Base-by-base conservation (phyloP, 1,140 invertebrate genomes). In the Macrocentrus cingulum region DNA sequence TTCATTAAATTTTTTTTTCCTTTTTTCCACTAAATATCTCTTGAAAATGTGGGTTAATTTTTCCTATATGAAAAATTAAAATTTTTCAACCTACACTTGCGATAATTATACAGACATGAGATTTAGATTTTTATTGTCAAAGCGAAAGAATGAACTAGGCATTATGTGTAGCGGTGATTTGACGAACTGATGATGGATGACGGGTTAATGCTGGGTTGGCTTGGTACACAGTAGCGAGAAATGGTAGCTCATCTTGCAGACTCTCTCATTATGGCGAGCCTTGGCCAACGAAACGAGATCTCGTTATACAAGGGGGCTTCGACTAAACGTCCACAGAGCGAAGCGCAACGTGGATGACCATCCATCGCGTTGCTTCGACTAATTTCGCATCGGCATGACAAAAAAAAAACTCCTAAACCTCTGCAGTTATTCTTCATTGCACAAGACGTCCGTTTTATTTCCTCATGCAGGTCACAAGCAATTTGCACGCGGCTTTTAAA, bases 201-300 rank as follows among this genome's bases (percentile, higher is more conserved):
- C 25, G 49, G 25, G 49, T 51, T 37, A 51, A 51, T 51, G 32
- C 13, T 37, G 9, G 25, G 49, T 51, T 51, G 34, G 25, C 20
- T 29, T 51, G 23, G 13, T 18, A 51, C 49, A 51, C 49, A 51
- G 49, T 51, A 51, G 49, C 49, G 15, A 51, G 18, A 19, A 19
- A 37, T 51, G 49, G 32, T 51, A 37, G 49, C 29, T 51, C 42
- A 22, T 56, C 37, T 18, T 25, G 36, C 39, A 53, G 13, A 18
- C 52, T 29, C 41, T 45, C 39, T 54, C 53, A 56, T 56, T 56
- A 56, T 46, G 42, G 19, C 15, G 42, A 34, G 25, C 1, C 16
- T 29, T 54, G 52, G 52, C 42, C 13, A 56, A 56, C 25, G 16
- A 45, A 56, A 56, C 25, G 42, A 56, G 44, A 41, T 18, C 53